Conservation (phyloP, 2,797 vertebrate species). For the Eptatretus atami region DNA sequence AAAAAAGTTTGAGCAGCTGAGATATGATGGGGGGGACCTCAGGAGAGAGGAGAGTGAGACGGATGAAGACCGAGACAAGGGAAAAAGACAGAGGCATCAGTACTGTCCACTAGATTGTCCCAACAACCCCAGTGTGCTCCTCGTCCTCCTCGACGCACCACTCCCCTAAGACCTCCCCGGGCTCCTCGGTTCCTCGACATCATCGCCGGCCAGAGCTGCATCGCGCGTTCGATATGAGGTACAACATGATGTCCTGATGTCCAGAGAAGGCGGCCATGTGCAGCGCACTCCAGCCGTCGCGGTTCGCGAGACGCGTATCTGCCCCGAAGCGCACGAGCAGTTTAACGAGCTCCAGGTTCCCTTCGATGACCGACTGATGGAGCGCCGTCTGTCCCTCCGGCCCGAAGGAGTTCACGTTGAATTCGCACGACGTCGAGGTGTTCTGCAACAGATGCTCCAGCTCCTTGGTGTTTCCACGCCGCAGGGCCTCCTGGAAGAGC, state of each 20-base stretch:
- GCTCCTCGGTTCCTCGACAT: conserved; percentile 9
- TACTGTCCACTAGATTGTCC: too few relatives aligned
- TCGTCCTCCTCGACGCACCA: too few relatives aligned
- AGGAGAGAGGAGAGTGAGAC: too few relatives aligned
- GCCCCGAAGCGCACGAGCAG: conserved; percentile 90
- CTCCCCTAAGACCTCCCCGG: too few relatives aligned
- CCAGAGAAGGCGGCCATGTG: conserved; percentile 93
- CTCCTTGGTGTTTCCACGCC: conserved; percentile 72
- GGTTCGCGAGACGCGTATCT: conserved; percentile 75
- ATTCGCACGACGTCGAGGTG: conserved; percentile 75
- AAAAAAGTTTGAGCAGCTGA: too few relatives aligned
- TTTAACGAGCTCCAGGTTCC: conserved; percentile 89
- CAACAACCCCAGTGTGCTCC: too few relatives aligned
- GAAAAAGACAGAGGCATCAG: too few relatives aligned
- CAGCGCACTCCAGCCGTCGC: conserved; percentile 89
- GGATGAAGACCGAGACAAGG: too few relatives aligned
- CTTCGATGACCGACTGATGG: conserved; percentile 85
- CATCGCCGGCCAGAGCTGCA: conserved; percentile 57
- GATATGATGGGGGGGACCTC: too few relatives aligned
- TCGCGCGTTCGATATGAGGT: conserved; percentile 98
- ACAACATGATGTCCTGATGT: conserved; percentile 95
- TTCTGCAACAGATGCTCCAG: conserved; percentile 72
- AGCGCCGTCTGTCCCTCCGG: conserved; percentile 87
- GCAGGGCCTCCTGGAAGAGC: conserved; percentile 82
- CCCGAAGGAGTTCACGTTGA: conserved; percentile 94